Evolutionary conservation across 2,888 invertebrate species (phyloP).

Genomic region (Ectobius pallidus): DNA sequence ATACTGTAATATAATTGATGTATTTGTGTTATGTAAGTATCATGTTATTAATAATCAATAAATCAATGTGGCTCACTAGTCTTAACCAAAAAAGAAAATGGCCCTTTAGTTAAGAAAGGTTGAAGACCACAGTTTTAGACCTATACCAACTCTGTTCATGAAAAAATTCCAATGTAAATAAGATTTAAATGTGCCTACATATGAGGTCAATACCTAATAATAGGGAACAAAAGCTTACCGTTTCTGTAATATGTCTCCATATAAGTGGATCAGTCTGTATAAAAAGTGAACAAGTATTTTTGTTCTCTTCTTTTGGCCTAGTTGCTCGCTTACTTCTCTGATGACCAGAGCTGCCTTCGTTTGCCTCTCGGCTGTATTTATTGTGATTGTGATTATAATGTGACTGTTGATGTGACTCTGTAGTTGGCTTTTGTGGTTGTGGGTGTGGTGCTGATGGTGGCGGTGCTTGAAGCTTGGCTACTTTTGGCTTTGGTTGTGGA

Average conservation of each 20-base stretch:
- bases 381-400: not conserved
- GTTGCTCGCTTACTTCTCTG: constrained; percentile 63
- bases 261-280: constrained; percentile 98
- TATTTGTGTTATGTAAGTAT: too few relatives aligned
- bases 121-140: too few relatives aligned
- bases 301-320: constrained; percentile 68
- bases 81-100: too few relatives aligned
- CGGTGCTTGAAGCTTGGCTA: not conserved
- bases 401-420: not conserved
- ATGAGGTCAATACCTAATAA: too few relatives aligned
- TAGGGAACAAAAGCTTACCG: constrained; percentile 70
- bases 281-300: constrained; percentile 90
- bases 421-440: constrained; percentile 69
- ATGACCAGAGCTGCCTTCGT: constrained; percentile 56
- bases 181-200: too few relatives aligned
- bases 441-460: not conserved
- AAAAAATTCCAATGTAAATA: too few relatives aligned
- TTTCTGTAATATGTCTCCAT: constrained; percentile 90
- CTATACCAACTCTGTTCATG: too few relatives aligned
- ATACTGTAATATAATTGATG: too few relatives aligned
- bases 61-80: too few relatives aligned
- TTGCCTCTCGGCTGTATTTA: constrained; percentile 81
- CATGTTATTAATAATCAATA: too few relatives aligned
- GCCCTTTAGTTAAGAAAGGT: too few relatives aligned
- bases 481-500: not conserved